These are phyloP conservation scores for Crossocerus cetratus DNA, from an alignment of 2,888 invertebrate genomes.

Conservation along the genomic window DNA sequence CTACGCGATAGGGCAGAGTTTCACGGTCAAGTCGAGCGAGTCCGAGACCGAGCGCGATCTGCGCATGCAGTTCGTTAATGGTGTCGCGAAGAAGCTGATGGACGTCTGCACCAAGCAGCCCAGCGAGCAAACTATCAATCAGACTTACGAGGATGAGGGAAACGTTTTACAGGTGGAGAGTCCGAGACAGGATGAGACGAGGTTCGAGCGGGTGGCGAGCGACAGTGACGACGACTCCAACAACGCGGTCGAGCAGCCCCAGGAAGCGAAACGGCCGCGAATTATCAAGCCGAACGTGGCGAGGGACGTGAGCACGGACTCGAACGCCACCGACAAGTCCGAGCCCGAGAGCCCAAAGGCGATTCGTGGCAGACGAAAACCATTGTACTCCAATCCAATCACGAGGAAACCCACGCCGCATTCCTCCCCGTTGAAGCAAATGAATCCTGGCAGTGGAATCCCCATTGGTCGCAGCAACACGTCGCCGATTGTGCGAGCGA, in stretches of 20 bases:
- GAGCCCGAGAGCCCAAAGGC: conserved; percentile 78
- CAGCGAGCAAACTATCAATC: conserved; percentile 42
- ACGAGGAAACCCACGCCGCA: conserved; percentile 70
- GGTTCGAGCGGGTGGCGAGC: conserved; percentile 41
- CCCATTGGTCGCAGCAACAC: conserved; percentile 72
- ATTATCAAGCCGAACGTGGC: conserved; percentile 78
- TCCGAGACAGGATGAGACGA: conserved; percentile 22
- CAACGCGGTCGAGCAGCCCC: conserved; percentile 54
- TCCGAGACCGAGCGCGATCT: conserved; percentile 83
- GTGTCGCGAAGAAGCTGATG: conserved; percentile 56
- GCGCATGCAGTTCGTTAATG: conserved; percentile 64
- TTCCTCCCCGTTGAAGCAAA: conserved; percentile 69
- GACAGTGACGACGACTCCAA: conserved; percentile 60
- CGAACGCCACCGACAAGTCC: conserved; percentile 65
- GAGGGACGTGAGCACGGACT: conserved; percentile 68
- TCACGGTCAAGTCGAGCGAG: conserved; percentile 86
- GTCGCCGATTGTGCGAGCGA: conserved; percentile 71
- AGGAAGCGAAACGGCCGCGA: conserved; percentile 73
- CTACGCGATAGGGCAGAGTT: conserved; percentile 80
- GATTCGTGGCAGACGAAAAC: conserved; percentile 83
- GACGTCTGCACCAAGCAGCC: conserved; percentile 49
- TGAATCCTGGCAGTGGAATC: conserved; percentile 60
- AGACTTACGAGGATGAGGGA: conserved; percentile 36
- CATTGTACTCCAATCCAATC: conserved; percentile 79
- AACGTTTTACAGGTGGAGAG: conserved; percentile 39